Evolutionary conservation across 2,888 invertebrate species (phyloP).

Genomic region (Mamestra brassicae): DNA sequence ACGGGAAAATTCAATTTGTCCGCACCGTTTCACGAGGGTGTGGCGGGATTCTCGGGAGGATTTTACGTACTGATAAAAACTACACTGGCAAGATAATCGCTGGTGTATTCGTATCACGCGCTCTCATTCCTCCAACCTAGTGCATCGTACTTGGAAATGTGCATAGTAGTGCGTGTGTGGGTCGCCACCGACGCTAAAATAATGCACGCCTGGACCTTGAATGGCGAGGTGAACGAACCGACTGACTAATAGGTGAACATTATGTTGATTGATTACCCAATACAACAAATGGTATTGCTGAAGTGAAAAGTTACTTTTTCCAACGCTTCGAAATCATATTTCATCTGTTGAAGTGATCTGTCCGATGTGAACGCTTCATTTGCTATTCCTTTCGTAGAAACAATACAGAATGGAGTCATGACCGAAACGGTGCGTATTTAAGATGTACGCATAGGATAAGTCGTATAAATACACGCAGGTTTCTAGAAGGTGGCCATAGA

Average conservation of each 20-base stretch:
- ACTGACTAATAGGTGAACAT: slow-evolving; percentile 77
- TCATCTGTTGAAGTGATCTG: slow-evolving; percentile 66
- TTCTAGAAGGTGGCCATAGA: slow-evolving; percentile 73
- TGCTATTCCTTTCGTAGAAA: slow-evolving; percentile 75
- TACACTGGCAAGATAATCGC: slow-evolving; percentile 78
- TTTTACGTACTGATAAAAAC: slow-evolving; percentile 83
- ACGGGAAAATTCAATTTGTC: slow-evolving; percentile 84
- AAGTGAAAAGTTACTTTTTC: slow-evolving; percentile 74
- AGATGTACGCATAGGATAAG: too few relatives aligned
- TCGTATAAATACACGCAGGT: slow-evolving; percentile 72
- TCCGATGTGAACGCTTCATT: slow-evolving; percentile 65
- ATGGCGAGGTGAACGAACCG: slow-evolving; percentile 84
- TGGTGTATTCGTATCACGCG: slow-evolving; percentile 87
- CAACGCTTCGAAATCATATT: slow-evolving; percentile 70
- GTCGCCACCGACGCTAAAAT: slow-evolving; percentile 82
- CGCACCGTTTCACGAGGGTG: slow-evolving; percentile 79
- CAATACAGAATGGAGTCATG: slow-evolving; percentile 75
- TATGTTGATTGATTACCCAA: slow-evolving; percentile 81
- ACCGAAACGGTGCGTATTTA: slow-evolving; percentile 68
- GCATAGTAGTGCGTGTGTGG: slow-evolving; percentile 84
- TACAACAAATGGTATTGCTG: slow-evolving; percentile 73
- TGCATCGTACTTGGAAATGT: slow-evolving; percentile 87
- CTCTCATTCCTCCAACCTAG: slow-evolving; percentile 86
- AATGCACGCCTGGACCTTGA: slow-evolving; percentile 83
- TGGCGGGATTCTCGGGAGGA: slow-evolving; percentile 77